These are phyloP conservation scores for Xestia sexstrigata DNA, from an alignment of 2,888 invertebrate genomes.

Conservation along the genomic window DNA sequence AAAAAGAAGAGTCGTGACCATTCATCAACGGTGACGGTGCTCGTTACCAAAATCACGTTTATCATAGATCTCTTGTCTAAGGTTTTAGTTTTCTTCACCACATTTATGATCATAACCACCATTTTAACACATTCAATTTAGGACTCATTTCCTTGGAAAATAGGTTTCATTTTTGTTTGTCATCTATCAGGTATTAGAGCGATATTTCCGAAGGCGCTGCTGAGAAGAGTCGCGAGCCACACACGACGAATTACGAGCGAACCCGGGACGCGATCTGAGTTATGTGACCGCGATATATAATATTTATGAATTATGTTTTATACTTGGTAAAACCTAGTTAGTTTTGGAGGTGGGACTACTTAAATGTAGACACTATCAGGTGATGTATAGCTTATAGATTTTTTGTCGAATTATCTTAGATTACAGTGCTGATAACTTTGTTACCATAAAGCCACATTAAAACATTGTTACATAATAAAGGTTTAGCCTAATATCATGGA, in stretches of 20 bases:
- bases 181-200: slow-evolving; percentile 67
- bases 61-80: slow-evolving; percentile 90
- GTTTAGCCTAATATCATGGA: background rate
- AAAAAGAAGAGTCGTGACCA: slow-evolving; percentile 85
- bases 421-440: background rate
- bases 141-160: slow-evolving; percentile 62
- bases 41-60: slow-evolving; percentile 90
- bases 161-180: slow-evolving; percentile 71
- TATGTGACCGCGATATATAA: slow-evolving; percentile 86
- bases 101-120: slow-evolving; percentile 68
- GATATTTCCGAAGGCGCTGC: slow-evolving; percentile 77
- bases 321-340: slow-evolving; percentile 78
- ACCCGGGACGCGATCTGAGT: slow-evolving; percentile 84
- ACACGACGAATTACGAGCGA: slow-evolving; percentile 89
- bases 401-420: slow-evolving; percentile 23
- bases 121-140: slow-evolving; percentile 56
- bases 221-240: slow-evolving; percentile 87
- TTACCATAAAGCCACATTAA: no score
- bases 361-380: slow-evolving; percentile 46
- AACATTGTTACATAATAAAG: no score
- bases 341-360: slow-evolving; percentile 59
- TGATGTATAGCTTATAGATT: slow-evolving; percentile 22
- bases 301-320: slow-evolving; percentile 85
- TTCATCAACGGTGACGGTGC: slow-evolving; percentile 84
- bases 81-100: slow-evolving; percentile 79